Conservation (phyloP, 2,888 invertebrate species). For the Neelides folsomi region DNA sequence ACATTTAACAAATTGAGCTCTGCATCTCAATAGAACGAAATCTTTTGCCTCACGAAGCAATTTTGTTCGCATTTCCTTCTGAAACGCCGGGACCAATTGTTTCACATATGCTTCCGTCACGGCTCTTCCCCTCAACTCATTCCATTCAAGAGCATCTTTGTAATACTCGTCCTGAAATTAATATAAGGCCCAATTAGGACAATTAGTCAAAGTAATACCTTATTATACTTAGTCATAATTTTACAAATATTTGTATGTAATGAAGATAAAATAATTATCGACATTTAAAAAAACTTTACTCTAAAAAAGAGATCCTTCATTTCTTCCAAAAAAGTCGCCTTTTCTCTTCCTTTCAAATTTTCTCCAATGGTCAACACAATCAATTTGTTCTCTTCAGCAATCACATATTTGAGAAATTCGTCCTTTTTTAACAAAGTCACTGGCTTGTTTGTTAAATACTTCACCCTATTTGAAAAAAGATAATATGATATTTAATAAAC, state of each 20-base stretch:
- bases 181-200: too few species aligned
- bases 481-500: too few species aligned
- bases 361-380: constrained; percentile 2
- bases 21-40: not conserved
- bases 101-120: not conserved
- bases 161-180: not conserved
- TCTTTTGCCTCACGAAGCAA: not conserved
- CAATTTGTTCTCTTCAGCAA: constrained; percentile 1
- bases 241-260: too few species aligned
- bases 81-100: not conserved
- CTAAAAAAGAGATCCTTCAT: not conserved
- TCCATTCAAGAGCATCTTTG: not conserved
- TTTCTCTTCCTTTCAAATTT: not conserved
- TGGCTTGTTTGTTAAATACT: constrained; percentile 4
- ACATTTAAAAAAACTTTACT: too few species aligned
- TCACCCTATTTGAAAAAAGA: constrained; percentile 1
- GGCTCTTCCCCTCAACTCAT: not conserved
- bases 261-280: too few species aligned
- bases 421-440: not conserved
- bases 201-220: too few species aligned
- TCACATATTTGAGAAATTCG: not conserved
- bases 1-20: too few species aligned
- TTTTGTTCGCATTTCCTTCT: not conserved
- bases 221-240: too few species aligned
- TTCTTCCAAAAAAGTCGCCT: not conserved